Evolutionary conservation across 2,113 vertebrate species (phyloP).

Genomic region (Amblyopsis rosae): DNA sequence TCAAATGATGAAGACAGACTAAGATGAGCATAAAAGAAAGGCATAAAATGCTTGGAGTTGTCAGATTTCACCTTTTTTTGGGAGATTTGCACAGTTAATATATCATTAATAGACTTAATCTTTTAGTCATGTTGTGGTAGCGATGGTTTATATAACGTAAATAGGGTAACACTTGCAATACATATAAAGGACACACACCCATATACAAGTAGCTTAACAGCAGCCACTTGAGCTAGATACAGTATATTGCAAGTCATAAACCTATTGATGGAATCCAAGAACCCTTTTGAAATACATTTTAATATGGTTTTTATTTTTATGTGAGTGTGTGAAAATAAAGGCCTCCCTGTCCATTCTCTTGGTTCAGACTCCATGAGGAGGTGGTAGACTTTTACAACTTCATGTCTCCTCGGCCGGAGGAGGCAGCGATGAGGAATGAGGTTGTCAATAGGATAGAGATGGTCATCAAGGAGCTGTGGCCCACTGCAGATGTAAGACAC

Average conservation of each 20-base stretch:
- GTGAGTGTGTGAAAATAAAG: not conserved
- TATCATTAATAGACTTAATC: too few species aligned
- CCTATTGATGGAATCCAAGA: too few species aligned
- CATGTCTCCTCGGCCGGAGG: conserved; percentile 95
- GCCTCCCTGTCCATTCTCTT: not conserved
- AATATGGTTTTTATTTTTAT: not conserved
- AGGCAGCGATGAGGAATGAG: conserved; percentile 95
- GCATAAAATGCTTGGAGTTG: too few species aligned
- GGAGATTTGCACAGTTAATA: too few species aligned
- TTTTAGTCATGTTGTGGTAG: not conserved
- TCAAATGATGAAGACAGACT: too few species aligned
- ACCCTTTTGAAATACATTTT: too few species aligned
- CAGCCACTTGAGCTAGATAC: not conserved
- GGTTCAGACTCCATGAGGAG: conserved; percentile 91
- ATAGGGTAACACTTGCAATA: not conserved
- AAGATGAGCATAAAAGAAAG: too few species aligned
- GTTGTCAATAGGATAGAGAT: conserved; percentile 94
- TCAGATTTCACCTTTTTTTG: too few species aligned
- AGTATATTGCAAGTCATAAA: too few species aligned
- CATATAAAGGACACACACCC: too few species aligned
- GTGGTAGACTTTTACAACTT: conserved; percentile 98
- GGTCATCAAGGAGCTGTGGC: conserved; percentile 97
- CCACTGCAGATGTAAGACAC: conserved; percentile 88
- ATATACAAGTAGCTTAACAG: too few species aligned
- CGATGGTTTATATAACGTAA: not conserved